These are phyloP conservation scores for Pogoniulus pusillus DNA, from an alignment of 2,797 vertebrate genomes.

Conservation along the genomic window DNA sequence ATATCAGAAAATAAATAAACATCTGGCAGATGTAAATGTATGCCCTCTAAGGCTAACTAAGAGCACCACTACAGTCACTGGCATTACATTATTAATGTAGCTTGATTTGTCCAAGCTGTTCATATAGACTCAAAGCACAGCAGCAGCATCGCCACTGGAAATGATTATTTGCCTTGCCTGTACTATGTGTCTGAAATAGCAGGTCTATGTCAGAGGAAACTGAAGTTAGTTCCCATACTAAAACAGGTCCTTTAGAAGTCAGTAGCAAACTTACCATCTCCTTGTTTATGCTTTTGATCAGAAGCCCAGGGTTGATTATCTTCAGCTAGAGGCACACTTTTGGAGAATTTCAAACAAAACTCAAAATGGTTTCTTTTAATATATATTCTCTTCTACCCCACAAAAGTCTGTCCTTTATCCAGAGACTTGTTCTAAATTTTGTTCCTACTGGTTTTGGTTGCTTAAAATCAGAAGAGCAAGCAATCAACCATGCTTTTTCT, in stretches of 20 bases:
- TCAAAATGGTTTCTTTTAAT: not conserved
- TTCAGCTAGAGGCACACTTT: not conserved
- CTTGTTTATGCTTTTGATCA: slow-evolving; percentile 10
- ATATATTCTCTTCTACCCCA: not conserved
- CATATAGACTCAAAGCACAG: not conserved
- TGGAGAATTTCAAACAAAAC: not conserved
- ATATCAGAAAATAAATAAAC: not conserved
- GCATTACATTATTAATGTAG: not conserved
- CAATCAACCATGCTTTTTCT: not conserved
- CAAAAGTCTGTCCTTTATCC: not conserved
- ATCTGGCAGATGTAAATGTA: not conserved
- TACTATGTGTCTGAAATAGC: not conserved
- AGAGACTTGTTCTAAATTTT: not conserved
- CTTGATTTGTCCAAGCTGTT: not conserved
- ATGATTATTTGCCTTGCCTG: not conserved
- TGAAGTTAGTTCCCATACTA: not conserved
- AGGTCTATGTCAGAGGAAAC: not conserved
- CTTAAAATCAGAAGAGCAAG: not conserved
- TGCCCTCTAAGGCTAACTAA: not conserved
- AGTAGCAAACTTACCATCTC: not conserved
- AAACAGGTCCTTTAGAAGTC: not conserved
- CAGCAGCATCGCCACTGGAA: not conserved
- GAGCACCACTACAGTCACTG: not conserved
- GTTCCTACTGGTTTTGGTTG: not conserved
- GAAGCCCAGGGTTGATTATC: not conserved